Conservation (phyloP, 35 echinoderm and acorn worm species). For the Acanthaster planci region DNA sequence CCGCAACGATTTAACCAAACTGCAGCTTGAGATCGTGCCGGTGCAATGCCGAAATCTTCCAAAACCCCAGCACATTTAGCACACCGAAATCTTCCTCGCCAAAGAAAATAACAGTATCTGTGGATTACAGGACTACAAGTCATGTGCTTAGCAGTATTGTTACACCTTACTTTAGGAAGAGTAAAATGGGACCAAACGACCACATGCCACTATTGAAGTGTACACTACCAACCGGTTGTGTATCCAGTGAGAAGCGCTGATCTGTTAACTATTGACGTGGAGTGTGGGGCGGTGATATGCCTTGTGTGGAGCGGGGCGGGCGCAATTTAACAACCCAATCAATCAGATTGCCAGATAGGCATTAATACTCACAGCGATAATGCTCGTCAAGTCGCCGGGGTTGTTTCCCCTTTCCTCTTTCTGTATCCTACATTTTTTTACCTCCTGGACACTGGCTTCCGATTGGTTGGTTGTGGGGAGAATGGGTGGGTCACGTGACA, state of each 20-base stretch:
- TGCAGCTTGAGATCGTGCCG: too few species aligned
- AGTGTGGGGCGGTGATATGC: background rate
- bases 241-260: background rate
- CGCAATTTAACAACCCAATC: constrained; percentile 17
- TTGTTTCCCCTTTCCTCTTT: too few species aligned
- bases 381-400: background rate
- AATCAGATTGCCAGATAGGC: background rate
- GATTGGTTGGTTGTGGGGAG: background rate
- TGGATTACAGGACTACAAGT: too few species aligned
- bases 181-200: too few species aligned
- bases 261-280: constrained; percentile 9
- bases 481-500: constrained; percentile 10
- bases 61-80: too few species aligned
- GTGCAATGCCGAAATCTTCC: too few species aligned
- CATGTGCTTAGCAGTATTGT: too few species aligned
- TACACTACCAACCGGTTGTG: constrained; percentile 3
- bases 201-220: background rate
- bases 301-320: background rate
- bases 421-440: too few species aligned
- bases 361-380: background rate
- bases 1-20: too few species aligned
- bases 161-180: too few species aligned
- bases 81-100: too few species aligned
- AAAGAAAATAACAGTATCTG: too few species aligned
- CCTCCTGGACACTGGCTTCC: background rate